These are phyloP conservation scores for Scaptomyza polygonia DNA, from an alignment of 2,888 invertebrate genomes.

Conservation along the genomic window DNA sequence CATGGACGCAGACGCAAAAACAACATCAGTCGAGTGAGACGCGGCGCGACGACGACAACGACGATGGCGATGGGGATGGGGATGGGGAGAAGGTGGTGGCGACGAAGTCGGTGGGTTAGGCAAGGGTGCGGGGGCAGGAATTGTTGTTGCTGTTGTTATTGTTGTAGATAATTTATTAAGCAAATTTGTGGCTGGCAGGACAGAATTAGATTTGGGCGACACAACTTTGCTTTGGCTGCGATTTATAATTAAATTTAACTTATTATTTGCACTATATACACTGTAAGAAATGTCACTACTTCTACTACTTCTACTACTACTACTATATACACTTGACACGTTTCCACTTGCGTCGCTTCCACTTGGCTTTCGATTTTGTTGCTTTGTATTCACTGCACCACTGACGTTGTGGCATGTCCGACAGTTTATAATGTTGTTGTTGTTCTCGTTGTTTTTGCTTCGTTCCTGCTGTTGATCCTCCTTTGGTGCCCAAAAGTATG, in stretches of 20 bases:
- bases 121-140: slow-evolving; percentile 18
- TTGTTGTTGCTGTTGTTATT: slow-evolving; percentile 13
- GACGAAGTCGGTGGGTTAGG: background rate
- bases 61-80: slow-evolving; percentile 16
- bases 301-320: background rate
- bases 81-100: slow-evolving; percentile 3
- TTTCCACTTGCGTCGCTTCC: slow-evolving; percentile 71
- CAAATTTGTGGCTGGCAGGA: slow-evolving; percentile 68
- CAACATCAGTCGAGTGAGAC: slow-evolving; percentile 64
- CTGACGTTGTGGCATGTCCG: slow-evolving; percentile 59
- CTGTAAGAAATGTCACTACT: slow-evolving; percentile 56
- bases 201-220: slow-evolving; percentile 45
- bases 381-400: slow-evolving; percentile 8
- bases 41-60: slow-evolving; percentile 54
- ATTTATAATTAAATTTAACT: slow-evolving; percentile 74
- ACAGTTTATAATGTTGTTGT: slow-evolving; percentile 34
- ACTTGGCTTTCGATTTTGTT: slow-evolving; percentile 61
- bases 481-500: slow-evolving; percentile 55
- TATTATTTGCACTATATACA: slow-evolving; percentile 76
- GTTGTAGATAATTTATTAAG: slow-evolving; percentile 71
- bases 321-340: slow-evolving; percentile 51
- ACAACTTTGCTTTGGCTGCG: slow-evolving; percentile 45
- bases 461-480: slow-evolving; percentile 16
- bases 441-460: slow-evolving; percentile 28
- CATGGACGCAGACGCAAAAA: slow-evolving; percentile 62